Percentiles rank a stretch among this genome's conserved stretches.
phyloP scores from a whole-genome alignment of 2,113 vertebrate species.

The Rhinopithecus roxellana region DNA sequence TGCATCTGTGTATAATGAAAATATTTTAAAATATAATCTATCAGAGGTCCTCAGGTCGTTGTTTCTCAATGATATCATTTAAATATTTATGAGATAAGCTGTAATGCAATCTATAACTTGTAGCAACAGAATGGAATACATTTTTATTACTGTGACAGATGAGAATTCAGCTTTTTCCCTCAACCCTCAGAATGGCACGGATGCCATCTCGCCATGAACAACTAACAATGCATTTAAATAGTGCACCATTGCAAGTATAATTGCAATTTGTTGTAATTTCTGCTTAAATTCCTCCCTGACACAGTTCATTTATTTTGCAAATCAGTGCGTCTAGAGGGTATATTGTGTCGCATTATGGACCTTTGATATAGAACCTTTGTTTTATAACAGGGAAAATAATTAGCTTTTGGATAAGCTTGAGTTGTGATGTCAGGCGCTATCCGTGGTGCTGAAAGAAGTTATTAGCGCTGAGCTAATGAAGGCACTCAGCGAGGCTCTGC shows the following conservation, averaged over 20 bases:
- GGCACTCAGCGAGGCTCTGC: slow-evolving; percentile 81
- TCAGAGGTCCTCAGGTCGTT: slow-evolving; percentile 18
- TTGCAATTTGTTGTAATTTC: slow-evolving; percentile 87
- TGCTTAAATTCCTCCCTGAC: slow-evolving; percentile 83
- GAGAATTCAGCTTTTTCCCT: slow-evolving; percentile 59
- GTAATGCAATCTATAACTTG: slow-evolving; percentile 37
- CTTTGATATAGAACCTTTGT: slow-evolving; percentile 89
- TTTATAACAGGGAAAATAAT: slow-evolving; percentile 89
- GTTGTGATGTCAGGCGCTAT: slow-evolving; percentile 85
- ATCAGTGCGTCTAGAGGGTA: slow-evolving; percentile 86
- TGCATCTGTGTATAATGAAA: slow-evolving; percentile 53
- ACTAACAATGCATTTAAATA: slow-evolving; percentile 79
- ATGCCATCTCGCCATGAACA: slow-evolving; percentile 70
- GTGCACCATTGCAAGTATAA: slow-evolving; percentile 80
- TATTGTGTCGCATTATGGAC: slow-evolving; percentile 84
- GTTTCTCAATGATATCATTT: slow-evolving; percentile 60
- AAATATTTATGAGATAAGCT: slow-evolving; percentile 73
- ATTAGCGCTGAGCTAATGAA: slow-evolving; percentile 86
- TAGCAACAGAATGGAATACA: slow-evolving; percentile 52
- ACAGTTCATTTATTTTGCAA: slow-evolving; percentile 88
- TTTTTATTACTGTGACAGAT: slow-evolving; percentile 56
- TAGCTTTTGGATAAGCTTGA: slow-evolving; percentile 88
- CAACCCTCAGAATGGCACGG: slow-evolving; percentile 57
- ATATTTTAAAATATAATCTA: slow-evolving; percentile 58
- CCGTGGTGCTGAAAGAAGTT: slow-evolving; percentile 86